Percentiles rank a stretch among this genome's conserved stretches.
phyloP scores from a whole-genome alignment of 2,113 vertebrate species.

The Verasper variegatus region DNA sequence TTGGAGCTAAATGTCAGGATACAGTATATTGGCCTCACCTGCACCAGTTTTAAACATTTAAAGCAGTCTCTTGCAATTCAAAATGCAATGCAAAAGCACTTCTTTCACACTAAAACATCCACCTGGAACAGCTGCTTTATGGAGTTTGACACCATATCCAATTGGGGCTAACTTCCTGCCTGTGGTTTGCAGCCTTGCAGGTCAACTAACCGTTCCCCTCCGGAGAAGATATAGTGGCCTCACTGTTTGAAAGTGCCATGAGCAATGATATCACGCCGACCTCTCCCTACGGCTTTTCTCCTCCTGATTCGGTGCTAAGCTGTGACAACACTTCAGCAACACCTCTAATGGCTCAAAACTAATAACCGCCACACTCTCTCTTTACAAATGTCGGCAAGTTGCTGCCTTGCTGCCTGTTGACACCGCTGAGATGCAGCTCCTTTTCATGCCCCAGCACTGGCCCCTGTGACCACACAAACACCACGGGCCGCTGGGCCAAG shows the following conservation, averaged over 20 bases:
- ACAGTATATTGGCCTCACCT: too few relatives aligned
- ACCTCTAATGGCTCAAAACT: background rate
- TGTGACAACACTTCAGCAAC: conserved; percentile 2
- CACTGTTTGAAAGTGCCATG: background rate
- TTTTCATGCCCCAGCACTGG: background rate
- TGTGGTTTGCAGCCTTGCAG: background rate
- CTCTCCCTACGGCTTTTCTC: background rate
- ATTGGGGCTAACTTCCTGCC: background rate
- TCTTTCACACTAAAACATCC: background rate
- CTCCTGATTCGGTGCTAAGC: background rate
- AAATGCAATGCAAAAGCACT: too few relatives aligned
- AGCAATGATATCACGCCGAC: background rate
- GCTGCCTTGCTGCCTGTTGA: conserved; percentile 16
- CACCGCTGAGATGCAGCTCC: conserved; percentile 29
- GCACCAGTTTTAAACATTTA: too few relatives aligned
- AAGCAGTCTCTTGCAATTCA: too few relatives aligned
- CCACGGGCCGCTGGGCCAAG: background rate
- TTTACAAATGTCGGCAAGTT: background rate
- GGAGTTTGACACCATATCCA: background rate
- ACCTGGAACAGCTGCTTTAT: background rate
- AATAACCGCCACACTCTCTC: conserved; percentile 14
- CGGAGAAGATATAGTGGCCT: background rate
- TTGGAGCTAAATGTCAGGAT: too few relatives aligned
- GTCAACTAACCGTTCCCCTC: background rate
- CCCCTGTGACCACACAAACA: conserved; percentile 17